These are phyloP conservation scores for Poeciliopsis turrubarensis DNA, from an alignment of 2,113 vertebrate species.

Conservation along the genomic window DNA sequence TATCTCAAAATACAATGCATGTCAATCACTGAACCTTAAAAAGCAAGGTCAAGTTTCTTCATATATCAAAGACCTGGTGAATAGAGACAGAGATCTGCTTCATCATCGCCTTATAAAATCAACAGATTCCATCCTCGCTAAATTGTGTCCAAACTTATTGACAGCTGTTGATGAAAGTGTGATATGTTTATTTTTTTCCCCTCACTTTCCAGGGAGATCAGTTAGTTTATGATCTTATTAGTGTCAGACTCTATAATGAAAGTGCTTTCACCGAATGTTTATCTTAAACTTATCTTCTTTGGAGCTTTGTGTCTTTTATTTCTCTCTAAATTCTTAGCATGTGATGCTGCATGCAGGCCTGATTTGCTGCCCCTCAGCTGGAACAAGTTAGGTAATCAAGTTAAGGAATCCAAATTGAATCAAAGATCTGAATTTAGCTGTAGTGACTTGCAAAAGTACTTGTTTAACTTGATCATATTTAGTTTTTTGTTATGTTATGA, in stretches of 20 bases:
- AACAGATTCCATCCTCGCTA: slow-evolving; percentile 31
- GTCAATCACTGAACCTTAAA: not conserved
- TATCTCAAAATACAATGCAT: not conserved
- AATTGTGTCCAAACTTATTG: slow-evolving; percentile 46
- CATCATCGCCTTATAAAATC: slow-evolving; percentile 36
- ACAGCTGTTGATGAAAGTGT: slow-evolving; percentile 47
- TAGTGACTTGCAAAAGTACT: not conserved
- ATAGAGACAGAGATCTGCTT: slow-evolving; percentile 49
- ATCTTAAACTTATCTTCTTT: slow-evolving; percentile 48
- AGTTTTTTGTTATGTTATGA: not conserved
- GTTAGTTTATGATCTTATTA: slow-evolving; percentile 71
- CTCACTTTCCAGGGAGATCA: slow-evolving; percentile 68
- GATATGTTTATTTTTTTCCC: slow-evolving; percentile 44
- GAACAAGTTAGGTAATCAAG: not conserved
- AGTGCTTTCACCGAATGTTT: slow-evolving; percentile 39
- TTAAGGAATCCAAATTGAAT: not conserved
- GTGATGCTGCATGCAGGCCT: not conserved
- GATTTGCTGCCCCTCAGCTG: slow-evolving; percentile 2
- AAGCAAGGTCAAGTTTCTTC: not conserved
- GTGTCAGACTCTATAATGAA: slow-evolving; percentile 46
- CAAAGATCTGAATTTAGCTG: not conserved
- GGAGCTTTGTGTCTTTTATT: slow-evolving; percentile 9
- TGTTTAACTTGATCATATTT: not conserved
- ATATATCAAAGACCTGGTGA: slow-evolving; percentile 36
- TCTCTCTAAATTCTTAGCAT: not conserved